Evolutionary conservation across 2,113 vertebrate species (phyloP), one percentile per base, ranked within the genome.

Genomic region (Acanthochromis polyacanthus): DNA sequence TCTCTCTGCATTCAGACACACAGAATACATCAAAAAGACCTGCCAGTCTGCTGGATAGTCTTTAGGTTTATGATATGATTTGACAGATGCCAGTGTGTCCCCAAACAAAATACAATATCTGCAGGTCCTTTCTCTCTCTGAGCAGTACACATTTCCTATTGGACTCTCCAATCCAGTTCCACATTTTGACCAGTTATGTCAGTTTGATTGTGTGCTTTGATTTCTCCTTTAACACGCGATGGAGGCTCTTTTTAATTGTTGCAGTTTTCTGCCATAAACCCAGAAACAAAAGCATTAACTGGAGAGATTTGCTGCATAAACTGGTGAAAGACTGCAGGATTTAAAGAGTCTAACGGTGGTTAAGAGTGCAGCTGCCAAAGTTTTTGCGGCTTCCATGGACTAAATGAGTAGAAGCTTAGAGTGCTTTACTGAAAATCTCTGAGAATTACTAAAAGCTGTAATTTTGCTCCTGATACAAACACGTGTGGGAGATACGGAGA

Each of bases 381-480:
- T 15, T 78, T 76, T 74, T 77, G 59, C 80, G 82, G 82, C 67
- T 63, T 80, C 20, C 38, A 17, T 58, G n/a, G 62, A 58, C 63
- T 79, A 65, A 73, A 70, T 71, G 48, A 61, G 78, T 16, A 48
- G 43, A 46, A 52, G 9, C 17, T 3, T 11, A 11, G 28, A 3
- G 25, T 51, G 45, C 55, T 59, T 81, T 57, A 10, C 15, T 65
- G 40, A 46, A 82, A 50, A 64, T 59, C 19, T 36, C 17, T 12
- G 38, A 68, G 67, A 58, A 66, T 53, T 61, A 78, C 25, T 46
- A 20, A 20, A 59, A 43, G 51, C 12, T 50, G 45, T 65, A 56
- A 38, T 72, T 63, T 3, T 14, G 22, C 17, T 9, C 30, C 28
- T 61, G 16, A 40, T 66, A 4, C 16, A 67, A 62, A 30, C 56